Evolutionary conservation across 2,797 vertebrate genomes (phyloP), one percentile per base, ranked within the genome.

Genomic region (Leucoraja ocellata): DNA sequence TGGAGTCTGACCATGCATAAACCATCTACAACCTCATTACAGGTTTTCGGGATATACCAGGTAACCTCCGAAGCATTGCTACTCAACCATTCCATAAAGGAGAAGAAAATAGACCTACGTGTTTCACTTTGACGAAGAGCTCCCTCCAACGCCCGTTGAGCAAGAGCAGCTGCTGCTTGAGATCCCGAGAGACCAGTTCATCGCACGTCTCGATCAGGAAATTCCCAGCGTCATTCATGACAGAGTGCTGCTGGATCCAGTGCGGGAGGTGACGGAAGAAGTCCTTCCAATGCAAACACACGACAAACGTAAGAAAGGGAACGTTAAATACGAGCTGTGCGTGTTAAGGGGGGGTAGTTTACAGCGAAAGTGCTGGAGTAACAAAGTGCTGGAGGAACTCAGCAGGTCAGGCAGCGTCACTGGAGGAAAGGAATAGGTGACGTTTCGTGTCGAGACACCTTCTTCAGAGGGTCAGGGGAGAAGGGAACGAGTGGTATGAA

Each of bases 181-280:
- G 97, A 94, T 99, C 99, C 65, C 98, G 97, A 28, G 99, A 99
- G 84, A 99, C 97, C 0, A 97, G 96, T n/a, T 99, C 99, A 86
- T 99, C 98, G 14, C 98, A 99, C 0, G 99, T 99, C 95, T 99
- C 99, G 13, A 99, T 99, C 1, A 99, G 97, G 94, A 99, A 99
- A 96, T 99, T 99, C 83, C 99, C 99, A 1, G 99, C 97, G 84
- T 99, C 99, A 0, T 99, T 99, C 99, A 99, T 99, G 94, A 98
- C 97, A 94, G 97, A 97, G 94, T 99, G 99, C 94, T 99, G 98
- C 94, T 99, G 98, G 93, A 99, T 99, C 98, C 99, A 98, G 93
- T 99, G 97, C 92, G 98, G 98, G 93, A 99, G 96, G 94, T 99
- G 98, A 65, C 98, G 95, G 94, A 99, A 99, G 94, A 99, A 99